A percentile compares a stretch with the other conserved stretches of the same genome.
phyloP scores from a whole-genome alignment of 2,113 vertebrate species.

The Muntiacus muntjak region DNA sequence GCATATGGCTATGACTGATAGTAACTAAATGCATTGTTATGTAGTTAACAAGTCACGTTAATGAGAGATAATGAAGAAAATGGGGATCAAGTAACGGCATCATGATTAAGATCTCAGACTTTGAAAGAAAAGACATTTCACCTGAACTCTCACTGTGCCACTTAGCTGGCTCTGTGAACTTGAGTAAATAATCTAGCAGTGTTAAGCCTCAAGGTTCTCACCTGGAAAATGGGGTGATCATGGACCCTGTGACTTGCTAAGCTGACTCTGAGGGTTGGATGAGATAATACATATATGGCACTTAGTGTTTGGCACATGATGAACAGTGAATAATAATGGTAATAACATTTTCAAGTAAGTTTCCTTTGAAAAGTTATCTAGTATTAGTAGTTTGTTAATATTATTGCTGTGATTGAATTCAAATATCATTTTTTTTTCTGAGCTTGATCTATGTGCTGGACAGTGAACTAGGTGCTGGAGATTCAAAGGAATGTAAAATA shows the following conservation, averaged over 20 bases:
- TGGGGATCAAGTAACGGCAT: accelerated
- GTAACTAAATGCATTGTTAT: not conserved
- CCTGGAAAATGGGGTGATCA: not conserved
- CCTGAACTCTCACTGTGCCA: not conserved
- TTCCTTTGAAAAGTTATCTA: not conserved
- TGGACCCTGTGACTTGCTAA: not conserved
- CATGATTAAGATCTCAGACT: not conserved
- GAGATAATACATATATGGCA: accelerated
- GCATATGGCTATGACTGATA: not conserved
- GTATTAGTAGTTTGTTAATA: too few relatives aligned
- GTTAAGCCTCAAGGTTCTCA: not conserved
- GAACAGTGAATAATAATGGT: accelerated
- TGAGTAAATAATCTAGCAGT: not conserved
- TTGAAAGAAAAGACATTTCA: not conserved
- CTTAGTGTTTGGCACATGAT: accelerated
- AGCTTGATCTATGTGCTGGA: not conserved
- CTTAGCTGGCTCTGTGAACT: not conserved
- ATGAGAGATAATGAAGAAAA: not conserved
- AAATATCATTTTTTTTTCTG: not conserved
- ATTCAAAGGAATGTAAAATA: not conserved
- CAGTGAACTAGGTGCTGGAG: not conserved
- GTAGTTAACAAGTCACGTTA: too few relatives aligned
- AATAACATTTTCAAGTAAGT: not conserved
- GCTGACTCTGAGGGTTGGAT: accelerated
- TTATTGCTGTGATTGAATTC: not conserved